A percentile compares a stretch with the other conserved stretches of the same genome.
Conservation (phyloP, 2,888 invertebrate species). For the Campopleginae sp. region DNA sequence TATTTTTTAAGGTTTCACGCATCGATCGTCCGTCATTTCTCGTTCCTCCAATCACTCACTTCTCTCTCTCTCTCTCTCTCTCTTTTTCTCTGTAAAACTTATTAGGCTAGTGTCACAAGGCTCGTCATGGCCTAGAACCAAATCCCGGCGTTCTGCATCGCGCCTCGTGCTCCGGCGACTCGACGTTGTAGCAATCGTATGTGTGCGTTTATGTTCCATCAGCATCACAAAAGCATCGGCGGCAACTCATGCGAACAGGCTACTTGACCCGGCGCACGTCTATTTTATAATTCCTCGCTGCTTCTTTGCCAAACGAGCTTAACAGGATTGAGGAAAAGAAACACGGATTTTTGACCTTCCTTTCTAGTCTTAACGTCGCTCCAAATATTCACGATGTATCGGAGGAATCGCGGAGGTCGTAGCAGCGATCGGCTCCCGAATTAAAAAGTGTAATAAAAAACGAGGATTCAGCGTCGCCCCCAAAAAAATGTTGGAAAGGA, state of each 20-base stretch:
- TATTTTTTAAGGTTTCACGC: constrained; percentile 83
- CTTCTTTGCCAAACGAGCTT: not conserved
- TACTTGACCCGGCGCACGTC: constrained; percentile 1
- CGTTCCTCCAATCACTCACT: constrained; percentile 51
- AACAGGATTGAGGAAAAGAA: not conserved
- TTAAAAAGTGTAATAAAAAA: not conserved
- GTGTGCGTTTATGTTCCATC: not conserved
- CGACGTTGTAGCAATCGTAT: not conserved
- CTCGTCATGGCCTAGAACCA: constrained; percentile 82
- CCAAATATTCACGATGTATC: not conserved
- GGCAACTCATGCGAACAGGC: not conserved
- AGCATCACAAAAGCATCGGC: not conserved
- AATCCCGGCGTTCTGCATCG: constrained; percentile 65
- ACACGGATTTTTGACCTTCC: constrained; percentile 1
- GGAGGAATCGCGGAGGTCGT: not conserved
- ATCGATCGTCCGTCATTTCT: constrained; percentile 82
- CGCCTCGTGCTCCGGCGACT: not conserved
- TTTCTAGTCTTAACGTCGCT: not conserved
- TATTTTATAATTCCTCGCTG: not conserved
- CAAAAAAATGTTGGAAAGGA: too few species aligned
- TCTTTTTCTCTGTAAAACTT: constrained; percentile 73
- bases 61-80: not conserved
- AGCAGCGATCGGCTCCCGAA: not conserved
- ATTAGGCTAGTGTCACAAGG: constrained; percentile 83
- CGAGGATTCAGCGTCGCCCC: too few species aligned